These are phyloP conservation scores for Neotoma lepida DNA, from an alignment of 2,113 vertebrate genomes.

Conservation along the genomic window DNA sequence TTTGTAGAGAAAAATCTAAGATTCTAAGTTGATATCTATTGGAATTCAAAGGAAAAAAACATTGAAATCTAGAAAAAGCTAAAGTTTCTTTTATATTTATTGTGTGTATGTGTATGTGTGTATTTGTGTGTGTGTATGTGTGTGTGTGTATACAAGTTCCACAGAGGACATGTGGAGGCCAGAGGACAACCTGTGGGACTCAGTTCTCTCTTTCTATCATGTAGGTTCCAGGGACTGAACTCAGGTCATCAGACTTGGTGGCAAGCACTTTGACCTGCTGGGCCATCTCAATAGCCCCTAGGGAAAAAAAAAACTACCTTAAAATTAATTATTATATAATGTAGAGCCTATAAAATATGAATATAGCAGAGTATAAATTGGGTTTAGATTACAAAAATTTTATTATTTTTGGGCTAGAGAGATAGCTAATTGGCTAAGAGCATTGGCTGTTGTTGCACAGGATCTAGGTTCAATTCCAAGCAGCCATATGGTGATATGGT, in stretches of 20 bases:
- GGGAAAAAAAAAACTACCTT: not conserved
- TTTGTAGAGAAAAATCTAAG: slow-evolving; percentile 21
- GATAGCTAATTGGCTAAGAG: not conserved
- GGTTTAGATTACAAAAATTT: slow-evolving; percentile 35
- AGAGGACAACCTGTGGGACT: not conserved
- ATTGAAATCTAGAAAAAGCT: slow-evolving; percentile 39
- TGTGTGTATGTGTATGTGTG: not conserved
- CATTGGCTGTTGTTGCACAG: not conserved
- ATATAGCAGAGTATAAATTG: not conserved
- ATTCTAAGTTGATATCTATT: slow-evolving; percentile 14
- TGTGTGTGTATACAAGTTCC: not conserved
- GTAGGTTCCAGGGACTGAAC: no score
- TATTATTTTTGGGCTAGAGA: not conserved
- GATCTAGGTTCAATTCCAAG: not conserved
- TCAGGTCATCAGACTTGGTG: not conserved
- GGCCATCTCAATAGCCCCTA: not conserved
- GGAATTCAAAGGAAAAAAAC: slow-evolving; percentile 3
- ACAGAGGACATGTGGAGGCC: not conserved
- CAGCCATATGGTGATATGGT: not conserved
- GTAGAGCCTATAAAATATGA: not conserved
- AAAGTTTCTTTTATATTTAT: not conserved
- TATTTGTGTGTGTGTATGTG: not conserved
- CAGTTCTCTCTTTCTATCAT: not conserved
- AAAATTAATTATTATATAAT: not conserved
- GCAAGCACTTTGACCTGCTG: not conserved